Percentiles rank a stretch among this genome's conserved stretches.
These are phyloP conservation scores for Paragorgia papillata DNA, from an alignment of 92 coral and sea anemone genomes.

Conservation along the genomic window DNA sequence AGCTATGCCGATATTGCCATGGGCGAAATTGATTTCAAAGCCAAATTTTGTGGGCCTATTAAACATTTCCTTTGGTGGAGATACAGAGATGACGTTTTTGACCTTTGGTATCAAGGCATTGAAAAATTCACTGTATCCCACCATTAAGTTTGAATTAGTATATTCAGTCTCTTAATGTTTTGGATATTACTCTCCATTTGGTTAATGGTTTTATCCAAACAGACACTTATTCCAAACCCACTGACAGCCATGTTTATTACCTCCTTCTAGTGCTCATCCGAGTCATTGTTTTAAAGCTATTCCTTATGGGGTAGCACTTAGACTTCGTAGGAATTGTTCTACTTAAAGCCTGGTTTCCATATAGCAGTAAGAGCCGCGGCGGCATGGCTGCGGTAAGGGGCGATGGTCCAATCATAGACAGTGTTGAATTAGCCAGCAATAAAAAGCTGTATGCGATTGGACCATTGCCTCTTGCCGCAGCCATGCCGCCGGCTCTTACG, in stretches of 20 bases:
- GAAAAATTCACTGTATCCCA: constrained; percentile 36
- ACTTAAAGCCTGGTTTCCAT: no score
- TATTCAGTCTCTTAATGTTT: constrained; percentile 14
- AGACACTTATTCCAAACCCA: constrained; percentile 9
- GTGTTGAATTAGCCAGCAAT: no score
- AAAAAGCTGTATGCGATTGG: no score
- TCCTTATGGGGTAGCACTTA: constrained; percentile 33
- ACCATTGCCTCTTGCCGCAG: no score
- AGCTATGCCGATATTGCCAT: background rate
- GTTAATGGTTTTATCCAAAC: constrained; percentile 9
- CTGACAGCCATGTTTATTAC: constrained; percentile 34
- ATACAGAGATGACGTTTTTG: constrained; percentile 30
- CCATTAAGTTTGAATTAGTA: constrained; percentile 32
- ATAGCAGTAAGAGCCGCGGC: no score
- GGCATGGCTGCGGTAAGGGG: no score
- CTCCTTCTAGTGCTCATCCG: constrained; percentile 12
- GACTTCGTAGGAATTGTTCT: constrained; percentile 34
- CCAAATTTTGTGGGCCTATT: background rate
- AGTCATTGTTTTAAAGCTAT: constrained; percentile 17
- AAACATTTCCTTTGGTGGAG: constrained; percentile 35
- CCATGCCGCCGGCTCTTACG: no score
- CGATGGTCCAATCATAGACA: no score
- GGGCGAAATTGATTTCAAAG: background rate
- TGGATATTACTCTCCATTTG: constrained; percentile 16
- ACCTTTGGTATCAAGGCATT: constrained; percentile 34